A percentile compares a stretch with the other conserved stretches of the same genome.
These are phyloP conservation scores for Latrodectus hesperus DNA, from an alignment of 2,888 invertebrate genomes.

Conservation along the genomic window DNA sequence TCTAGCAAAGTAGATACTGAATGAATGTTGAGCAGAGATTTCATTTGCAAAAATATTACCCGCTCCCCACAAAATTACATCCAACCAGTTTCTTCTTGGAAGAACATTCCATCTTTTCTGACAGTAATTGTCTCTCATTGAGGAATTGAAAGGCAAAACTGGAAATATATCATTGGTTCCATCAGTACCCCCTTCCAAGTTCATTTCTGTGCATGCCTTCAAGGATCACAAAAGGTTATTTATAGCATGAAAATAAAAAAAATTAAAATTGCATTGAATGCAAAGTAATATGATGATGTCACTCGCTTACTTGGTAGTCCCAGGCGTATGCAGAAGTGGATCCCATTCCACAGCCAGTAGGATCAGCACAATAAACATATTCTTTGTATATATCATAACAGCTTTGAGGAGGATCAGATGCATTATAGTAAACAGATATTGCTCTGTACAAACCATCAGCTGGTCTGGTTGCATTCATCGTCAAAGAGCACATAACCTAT, in stretches of 20 bases:
- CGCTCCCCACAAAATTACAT: conserved; percentile 73
- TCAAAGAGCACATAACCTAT: conserved; percentile 78
- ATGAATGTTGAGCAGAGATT: no score
- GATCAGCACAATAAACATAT: conserved; percentile 75
- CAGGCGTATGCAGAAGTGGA: conserved; percentile 73
- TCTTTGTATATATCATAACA: conserved; percentile 72
- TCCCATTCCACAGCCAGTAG: conserved; percentile 75
- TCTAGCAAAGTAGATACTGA: no score
- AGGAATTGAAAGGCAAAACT: conserved; percentile 83
- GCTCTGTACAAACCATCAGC: conserved; percentile 75
- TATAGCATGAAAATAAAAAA: not conserved
- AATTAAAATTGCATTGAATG: not conserved
- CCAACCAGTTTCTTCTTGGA: conserved; percentile 73
- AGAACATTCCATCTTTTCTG: conserved; percentile 73
- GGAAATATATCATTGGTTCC: conserved; percentile 90
- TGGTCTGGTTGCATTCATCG: conserved; percentile 72
- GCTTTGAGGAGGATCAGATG: conserved; percentile 72
- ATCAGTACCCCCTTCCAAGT: conserved; percentile 92
- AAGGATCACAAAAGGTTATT: not conserved
- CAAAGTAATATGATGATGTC: not conserved
- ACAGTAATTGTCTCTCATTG: conserved; percentile 82
- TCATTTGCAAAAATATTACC: conserved; percentile 70
- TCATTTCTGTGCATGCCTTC: conserved; percentile 92
- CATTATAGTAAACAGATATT: conserved; percentile 86
- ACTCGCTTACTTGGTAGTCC: conserved; percentile 75